Evolutionary conservation across 2,888 invertebrate species (phyloP).

Genomic region (Pyrgus malvae): DNA sequence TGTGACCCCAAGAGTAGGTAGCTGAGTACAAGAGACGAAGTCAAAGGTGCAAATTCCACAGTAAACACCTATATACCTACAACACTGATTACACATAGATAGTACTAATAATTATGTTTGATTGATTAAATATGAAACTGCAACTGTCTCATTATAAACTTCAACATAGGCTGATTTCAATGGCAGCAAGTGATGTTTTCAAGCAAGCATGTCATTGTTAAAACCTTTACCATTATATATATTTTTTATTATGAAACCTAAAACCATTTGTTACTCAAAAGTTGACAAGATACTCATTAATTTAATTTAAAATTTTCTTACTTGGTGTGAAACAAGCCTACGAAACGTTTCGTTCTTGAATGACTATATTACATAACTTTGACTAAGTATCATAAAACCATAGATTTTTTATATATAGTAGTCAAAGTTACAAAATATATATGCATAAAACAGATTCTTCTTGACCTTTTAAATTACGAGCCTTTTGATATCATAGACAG

Average conservation of each 20-base stretch:
- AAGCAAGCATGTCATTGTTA: not conserved
- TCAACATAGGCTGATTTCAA: not conserved
- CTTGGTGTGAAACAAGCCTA: not conserved
- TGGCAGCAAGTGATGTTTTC: not conserved
- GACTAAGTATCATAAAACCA: no score
- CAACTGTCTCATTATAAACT: slow-evolving; percentile 19
- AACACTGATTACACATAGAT: slow-evolving; percentile 62
- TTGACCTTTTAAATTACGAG: no score
- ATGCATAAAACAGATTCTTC: no score
- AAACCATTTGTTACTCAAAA: no score
- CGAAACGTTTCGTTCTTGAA: not conserved
- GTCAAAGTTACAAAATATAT: no score
- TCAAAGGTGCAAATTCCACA: slow-evolving; percentile 55
- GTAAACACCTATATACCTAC: slow-evolving; percentile 55
- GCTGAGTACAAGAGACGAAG: slow-evolving; percentile 31
- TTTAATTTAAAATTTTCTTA: no score
- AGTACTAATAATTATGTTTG: slow-evolving; percentile 42
- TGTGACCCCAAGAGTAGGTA: slow-evolving; percentile 29
- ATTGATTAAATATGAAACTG: slow-evolving; percentile 23
- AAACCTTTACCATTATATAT: no score
- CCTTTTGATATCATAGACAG: no score
- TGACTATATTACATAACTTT: no score
- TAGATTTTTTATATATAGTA: no score
- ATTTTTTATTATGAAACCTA: no score
- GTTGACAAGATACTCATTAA: no score